Evolutionary conservation across 2,113 vertebrate species (phyloP).

Genomic region (Thamnophis sirtalis): DNA sequence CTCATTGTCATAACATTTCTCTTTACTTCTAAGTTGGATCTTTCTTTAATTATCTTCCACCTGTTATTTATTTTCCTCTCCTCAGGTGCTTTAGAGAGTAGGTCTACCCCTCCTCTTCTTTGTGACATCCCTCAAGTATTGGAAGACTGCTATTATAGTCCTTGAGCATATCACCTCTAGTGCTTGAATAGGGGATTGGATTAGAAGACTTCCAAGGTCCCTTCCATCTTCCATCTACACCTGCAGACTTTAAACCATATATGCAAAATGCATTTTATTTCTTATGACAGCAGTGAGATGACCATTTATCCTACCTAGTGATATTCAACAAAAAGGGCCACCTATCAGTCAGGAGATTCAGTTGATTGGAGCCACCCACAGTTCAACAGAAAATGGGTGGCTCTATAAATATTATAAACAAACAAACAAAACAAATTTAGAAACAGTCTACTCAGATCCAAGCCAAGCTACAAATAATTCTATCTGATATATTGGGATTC

Average conservation of each 20-base stretch:
- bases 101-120: background rate
- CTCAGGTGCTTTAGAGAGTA: background rate
- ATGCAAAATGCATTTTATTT: slow-evolving; percentile 55
- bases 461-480: background rate
- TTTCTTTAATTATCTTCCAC: background rate
- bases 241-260: background rate
- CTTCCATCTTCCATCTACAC: background rate
- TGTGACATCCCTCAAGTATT: background rate
- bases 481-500: background rate
- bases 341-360: background rate
- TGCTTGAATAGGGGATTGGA: background rate
- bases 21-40: background rate
- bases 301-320: slow-evolving; percentile 39
- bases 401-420: background rate
- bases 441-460: background rate
- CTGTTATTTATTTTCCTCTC: background rate
- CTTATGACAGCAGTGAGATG: slow-evolving; percentile 54
- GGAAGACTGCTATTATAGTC: background rate
- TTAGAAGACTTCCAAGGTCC: background rate
- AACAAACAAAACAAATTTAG: background rate
- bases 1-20: background rate
- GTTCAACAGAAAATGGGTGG: background rate
- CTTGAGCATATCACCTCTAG: background rate
- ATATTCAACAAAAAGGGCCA: background rate
- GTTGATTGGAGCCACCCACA: background rate